phyloP scores from a whole-genome alignment of 2,888 invertebrate species.

The Limnephilus lunatus region DNA sequence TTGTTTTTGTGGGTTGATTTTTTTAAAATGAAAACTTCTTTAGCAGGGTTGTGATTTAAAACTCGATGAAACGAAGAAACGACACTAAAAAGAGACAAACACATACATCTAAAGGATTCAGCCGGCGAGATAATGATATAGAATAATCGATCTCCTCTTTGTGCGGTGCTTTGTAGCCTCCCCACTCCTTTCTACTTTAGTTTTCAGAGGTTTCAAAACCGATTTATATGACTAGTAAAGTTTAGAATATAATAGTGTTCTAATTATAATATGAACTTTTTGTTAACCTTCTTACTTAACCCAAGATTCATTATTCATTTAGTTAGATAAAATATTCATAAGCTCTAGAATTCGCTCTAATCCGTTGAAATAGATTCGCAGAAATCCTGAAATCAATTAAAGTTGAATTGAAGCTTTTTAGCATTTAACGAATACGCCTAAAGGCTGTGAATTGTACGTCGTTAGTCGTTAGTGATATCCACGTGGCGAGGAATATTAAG shows the following conservation, averaged over 20 bases:
- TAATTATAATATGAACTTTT: not conserved
- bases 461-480: constrained; percentile 18
- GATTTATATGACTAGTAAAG: not conserved
- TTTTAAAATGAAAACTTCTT: no score
- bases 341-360: not conserved
- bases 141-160: no score
- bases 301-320: not conserved
- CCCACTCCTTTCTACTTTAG: no score
- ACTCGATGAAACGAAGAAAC: no score
- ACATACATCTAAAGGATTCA: no score
- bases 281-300: not conserved
- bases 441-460: constrained; percentile 4
- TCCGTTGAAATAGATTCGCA: not conserved
- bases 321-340: not conserved
- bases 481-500: constrained; percentile 15
- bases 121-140: no score
- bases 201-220: no score
- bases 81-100: no score
- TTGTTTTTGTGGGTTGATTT: no score
- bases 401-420: not conserved
- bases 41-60: no score
- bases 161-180: no score
- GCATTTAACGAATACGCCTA: not conserved
- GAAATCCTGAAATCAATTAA: not conserved
- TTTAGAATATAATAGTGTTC: not conserved